phyloP scores from a whole-genome alignment of 2,113 vertebrate species.

The Carettochelys insculpta region DNA sequence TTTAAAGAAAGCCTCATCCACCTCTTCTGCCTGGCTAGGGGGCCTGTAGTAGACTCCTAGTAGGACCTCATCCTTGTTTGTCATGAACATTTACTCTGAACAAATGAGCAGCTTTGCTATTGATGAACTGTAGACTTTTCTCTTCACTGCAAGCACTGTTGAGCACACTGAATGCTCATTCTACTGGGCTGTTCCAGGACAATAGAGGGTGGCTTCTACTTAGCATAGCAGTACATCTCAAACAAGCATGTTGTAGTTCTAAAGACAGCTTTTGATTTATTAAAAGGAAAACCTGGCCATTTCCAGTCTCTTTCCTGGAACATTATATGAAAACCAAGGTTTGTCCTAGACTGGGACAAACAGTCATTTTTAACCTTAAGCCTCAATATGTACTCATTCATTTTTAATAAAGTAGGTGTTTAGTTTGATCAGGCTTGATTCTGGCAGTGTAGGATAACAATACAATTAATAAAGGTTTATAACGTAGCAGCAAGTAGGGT shows the following conservation, averaged over 20 bases:
- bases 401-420: neutral
- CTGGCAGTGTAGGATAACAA: neutral
- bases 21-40: too few species aligned
- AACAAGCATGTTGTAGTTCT: neutral
- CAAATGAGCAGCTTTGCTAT: neutral
- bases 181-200: neutral
- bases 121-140: neutral
- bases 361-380: neutral
- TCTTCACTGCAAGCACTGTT: neutral
- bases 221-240: neutral
- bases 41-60: too few species aligned
- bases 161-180: neutral
- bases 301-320: neutral
- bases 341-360: neutral
- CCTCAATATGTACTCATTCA: neutral
- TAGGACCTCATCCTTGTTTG: too few species aligned
- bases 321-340: neutral
- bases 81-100: neutral
- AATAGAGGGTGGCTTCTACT: neutral
- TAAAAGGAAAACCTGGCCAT: neutral
- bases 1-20: too few species aligned
- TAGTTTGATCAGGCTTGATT: neutral
- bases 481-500: neutral
- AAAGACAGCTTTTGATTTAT: neutral
- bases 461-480: neutral